phyloP scores from a whole-genome alignment of 2,888 invertebrate species.

The Andrena fulva region DNA sequence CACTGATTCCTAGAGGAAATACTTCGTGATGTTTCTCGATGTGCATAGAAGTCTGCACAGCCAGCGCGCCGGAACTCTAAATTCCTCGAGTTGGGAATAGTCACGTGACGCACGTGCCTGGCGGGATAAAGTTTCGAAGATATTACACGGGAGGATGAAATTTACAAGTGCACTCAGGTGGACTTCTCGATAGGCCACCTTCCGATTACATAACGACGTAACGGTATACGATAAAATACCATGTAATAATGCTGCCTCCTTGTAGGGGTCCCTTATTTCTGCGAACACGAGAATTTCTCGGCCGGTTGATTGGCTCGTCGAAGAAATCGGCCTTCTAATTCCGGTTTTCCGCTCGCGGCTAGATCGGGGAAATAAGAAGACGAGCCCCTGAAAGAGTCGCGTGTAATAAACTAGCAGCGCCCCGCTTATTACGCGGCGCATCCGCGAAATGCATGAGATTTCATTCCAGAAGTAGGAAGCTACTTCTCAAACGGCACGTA shows the following conservation, averaged over 20 bases:
- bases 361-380: constrained; percentile 23
- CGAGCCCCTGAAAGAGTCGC: constrained; percentile 47
- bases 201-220: constrained; percentile 54
- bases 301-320: constrained; percentile 48
- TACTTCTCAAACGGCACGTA: constrained; percentile 5
- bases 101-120: neutral
- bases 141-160: constrained; percentile 16
- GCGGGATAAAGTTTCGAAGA: constrained; percentile 39
- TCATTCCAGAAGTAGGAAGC: constrained; percentile 34
- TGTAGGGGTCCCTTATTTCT: constrained; percentile 37
- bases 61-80: neutral
- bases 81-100: neutral
- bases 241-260: constrained; percentile 39
- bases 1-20: neutral
- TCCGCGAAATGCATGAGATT: constrained; percentile 48
- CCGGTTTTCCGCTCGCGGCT: constrained; percentile 61
- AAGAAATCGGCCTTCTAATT: constrained; percentile 58
- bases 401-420: constrained; percentile 57
- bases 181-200: constrained; percentile 9
- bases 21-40: neutral
- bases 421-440: constrained; percentile 49
- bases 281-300: constrained; percentile 36
- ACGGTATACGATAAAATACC: constrained; percentile 59
- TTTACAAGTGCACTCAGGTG: neutral
- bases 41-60: neutral